Conservation (phyloP, 2,888 invertebrate genomes). For the Anagyrus pseudococci region DNA sequence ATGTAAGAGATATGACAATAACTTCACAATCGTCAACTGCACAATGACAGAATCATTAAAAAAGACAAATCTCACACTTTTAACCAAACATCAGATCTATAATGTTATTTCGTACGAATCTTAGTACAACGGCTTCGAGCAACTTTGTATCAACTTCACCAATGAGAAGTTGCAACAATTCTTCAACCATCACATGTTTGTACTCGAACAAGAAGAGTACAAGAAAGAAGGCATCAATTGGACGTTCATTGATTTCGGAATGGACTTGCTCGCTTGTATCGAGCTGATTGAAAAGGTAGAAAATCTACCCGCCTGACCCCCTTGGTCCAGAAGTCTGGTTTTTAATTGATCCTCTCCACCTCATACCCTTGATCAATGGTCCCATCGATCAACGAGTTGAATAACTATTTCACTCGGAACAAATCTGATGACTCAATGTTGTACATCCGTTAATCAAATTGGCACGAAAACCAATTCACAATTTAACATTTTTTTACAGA, state of each 20-base stretch:
- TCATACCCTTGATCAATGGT: no score
- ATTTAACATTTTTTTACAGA: no score
- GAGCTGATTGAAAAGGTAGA: conserved; percentile 96
- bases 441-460: conserved; percentile 4
- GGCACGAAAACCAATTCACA: conserved; percentile 14
- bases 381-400: no score
- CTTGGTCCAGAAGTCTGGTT: conserved; percentile 1
- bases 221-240: conserved; percentile 96
- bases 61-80: conserved; percentile 13
- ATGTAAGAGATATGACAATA: conserved; percentile 7
- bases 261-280: conserved; percentile 98
- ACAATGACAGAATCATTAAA: conserved; percentile 11
- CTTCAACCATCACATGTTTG: conserved; percentile 99
- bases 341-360: neutral
- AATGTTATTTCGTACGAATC: conserved; percentile 25
- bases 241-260: conserved; percentile 99
- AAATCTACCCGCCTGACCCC: conserved; percentile 6
- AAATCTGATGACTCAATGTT: no score
- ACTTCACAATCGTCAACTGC: conserved; percentile 11
- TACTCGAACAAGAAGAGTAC: conserved; percentile 99
- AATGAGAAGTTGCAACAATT: conserved; percentile 99
- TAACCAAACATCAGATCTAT: conserved; percentile 16
- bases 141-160: conserved; percentile 99
- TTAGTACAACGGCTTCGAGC: conserved; percentile 98
- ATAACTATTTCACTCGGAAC: no score